phyloP scores from a whole-genome alignment of 1,140 invertebrate species.

The Bombus turneri region DNA sequence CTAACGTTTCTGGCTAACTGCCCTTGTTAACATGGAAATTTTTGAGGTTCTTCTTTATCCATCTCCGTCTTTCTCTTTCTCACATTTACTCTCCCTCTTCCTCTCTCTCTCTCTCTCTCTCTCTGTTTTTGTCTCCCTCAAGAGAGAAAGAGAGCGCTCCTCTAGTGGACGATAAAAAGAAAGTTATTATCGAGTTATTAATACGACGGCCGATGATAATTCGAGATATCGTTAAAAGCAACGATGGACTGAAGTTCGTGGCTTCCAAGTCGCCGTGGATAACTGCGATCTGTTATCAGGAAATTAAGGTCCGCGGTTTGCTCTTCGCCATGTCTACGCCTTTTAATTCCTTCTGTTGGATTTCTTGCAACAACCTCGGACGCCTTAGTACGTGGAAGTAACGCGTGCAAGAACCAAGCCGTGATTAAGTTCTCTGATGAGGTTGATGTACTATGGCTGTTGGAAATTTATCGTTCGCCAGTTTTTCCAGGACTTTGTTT shows the following conservation, averaged over 20 bases:
- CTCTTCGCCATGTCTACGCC: background rate
- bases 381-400: background rate
- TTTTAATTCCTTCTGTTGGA: background rate
- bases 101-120: background rate
- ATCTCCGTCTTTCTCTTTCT: too few relatives aligned
- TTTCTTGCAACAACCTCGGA: background rate
- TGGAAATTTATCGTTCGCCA: constrained; percentile 1
- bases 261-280: background rate
- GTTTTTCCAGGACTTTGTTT: background rate
- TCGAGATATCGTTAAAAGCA: constrained; percentile 2
- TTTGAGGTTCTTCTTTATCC: too few relatives aligned
- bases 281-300: background rate
- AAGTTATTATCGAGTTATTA: constrained; percentile 10
- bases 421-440: constrained; percentile 2
- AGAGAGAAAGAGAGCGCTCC: background rate
- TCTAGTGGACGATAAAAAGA: background rate
- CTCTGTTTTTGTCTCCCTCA: background rate
- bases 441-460: background rate
- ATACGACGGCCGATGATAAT: constrained; percentile 2
- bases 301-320: background rate
- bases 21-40: too few relatives aligned
- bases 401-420: constrained; percentile 3
- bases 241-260: background rate
- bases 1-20: too few relatives aligned
- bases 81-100: background rate